Evolutionary conservation across 2,113 vertebrate genomes (phyloP), one percentile per base, ranked within the genome.

Genomic region (Antechinus flavipes): DNA sequence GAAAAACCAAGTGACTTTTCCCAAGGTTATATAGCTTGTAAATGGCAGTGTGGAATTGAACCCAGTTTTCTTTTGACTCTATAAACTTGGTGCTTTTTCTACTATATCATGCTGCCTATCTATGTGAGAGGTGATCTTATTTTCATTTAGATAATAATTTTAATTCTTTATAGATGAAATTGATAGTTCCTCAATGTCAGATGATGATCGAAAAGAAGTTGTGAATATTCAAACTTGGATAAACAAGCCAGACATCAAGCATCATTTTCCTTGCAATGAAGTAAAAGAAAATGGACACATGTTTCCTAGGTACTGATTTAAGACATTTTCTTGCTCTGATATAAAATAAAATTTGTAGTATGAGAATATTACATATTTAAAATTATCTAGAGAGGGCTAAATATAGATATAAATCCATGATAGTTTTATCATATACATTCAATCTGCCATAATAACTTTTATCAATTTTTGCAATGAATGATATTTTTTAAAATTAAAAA

Each of bases 201-300:
- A 99, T 1, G 99, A 99, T 95, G 99, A 99, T 98, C 98, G 99
- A 97, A 99, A 99, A 98, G 99, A 99, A 97, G 98, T 99, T 0
- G 99, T 99, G 96, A 99, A 99, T 98, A 99, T 99, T 98, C 99
- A 99, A 97, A 99, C 99, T 0, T 99, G 99, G 99, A 99, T 99
- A 96, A 99, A 99, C 98, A 99, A 99, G 97, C 99, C 99, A 68
- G 99, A 99, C 16, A 98, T 99, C 47, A 99, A 99, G 97, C 99
- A 99, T 97, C 99, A 99, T 97, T 99, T 99, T 91, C 99, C 99
- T 1, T 99, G 99, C 97, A 99, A 99, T 90, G 99, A 99, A 98
- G 99, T 99, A 93, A 99, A 99, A 98, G 99, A 99, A 98, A 99
- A 99, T 0, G 99, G 99, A 56, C 99, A 99, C 98, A 99, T 99